Evolutionary conservation across 2,888 invertebrate species (phyloP).

Genomic region (Nephrotoma guestfalica): DNA sequence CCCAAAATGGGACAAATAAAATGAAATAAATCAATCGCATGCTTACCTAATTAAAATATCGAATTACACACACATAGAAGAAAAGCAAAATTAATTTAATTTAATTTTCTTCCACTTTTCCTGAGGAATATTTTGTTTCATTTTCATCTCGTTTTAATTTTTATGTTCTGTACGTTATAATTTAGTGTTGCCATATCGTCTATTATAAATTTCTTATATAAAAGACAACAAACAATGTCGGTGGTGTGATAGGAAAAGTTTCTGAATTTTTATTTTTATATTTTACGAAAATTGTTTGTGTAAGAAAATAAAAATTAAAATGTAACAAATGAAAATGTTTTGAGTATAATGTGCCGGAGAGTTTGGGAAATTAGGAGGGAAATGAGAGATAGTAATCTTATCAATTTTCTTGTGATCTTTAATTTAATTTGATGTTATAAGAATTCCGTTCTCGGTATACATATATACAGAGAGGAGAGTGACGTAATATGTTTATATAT

Average conservation of each 20-base stretch:
- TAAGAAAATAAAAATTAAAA: neutral
- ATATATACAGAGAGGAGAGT: neutral
- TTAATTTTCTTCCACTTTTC: neutral
- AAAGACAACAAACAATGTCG: neutral
- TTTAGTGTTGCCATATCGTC: neutral
- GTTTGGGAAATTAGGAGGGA: neutral
- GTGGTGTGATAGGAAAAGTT: neutral
- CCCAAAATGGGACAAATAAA: neutral
- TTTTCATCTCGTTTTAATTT: neutral
- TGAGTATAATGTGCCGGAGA: neutral
- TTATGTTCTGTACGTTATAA: neutral
- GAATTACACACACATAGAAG: neutral
- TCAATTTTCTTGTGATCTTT: neutral
- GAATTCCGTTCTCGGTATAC: neutral
- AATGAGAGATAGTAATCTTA: neutral
- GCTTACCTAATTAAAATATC: neutral
- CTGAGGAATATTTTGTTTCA: neutral
- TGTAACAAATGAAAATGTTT: neutral
- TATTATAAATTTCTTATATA: neutral
- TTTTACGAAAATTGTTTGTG: neutral
- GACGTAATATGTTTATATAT: neutral
- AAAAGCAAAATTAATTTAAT: neutral
- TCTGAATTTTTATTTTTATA: no score
- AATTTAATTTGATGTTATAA: neutral
- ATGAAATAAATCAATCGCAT: neutral